Base-by-base conservation (phyloP, 2,797 vertebrate genomes). In the Pangasius macronema region DNA sequence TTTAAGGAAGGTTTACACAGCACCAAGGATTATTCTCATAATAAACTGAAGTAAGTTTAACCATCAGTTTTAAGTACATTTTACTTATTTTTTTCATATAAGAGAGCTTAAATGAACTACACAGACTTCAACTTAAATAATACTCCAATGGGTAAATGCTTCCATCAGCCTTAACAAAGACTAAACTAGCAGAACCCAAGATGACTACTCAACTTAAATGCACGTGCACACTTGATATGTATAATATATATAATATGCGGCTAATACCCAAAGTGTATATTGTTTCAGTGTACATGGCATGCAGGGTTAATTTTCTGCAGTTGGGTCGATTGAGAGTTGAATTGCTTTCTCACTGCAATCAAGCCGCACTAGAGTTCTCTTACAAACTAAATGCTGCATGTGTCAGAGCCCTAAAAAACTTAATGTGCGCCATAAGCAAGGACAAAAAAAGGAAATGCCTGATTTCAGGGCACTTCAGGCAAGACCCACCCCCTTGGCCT, bases 401-500 rank as follows among this genome's bases (percentile, higher is more conserved):
- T 82, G 22, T 63, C 36, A 82, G 46, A 82, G 8, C n/a, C 39
- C 18, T 83, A 27, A 8, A 8, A 42, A 82, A 51, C 30, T 22
- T 75, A 39, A 83, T 65, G 57, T 65, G 80, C 51, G 30, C 13
- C 39, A 46, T 36, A 49, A 57, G 76, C 24, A 14, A 70, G 27
- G 13, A 72, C 30, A 30, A 65, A 87, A 87, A 63, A 73, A 61
- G 7, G 20, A 49, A 86, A 39, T 36, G 8, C 51, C 24, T 49
- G 39, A 33, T 84, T 76, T 80, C 61, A 84, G 53, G 72, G 33
- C 27, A 84, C 51, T 72, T 57, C 72, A 75, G 46, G 59, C 53
- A 27, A 46, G 63, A 49, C 6, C 1, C 13, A 16, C n/a, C 24
- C 16, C 13, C 57, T n/a, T 27, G 14, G 20, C 24, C 57, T 72